These are phyloP conservation scores for Acronicta alni DNA, from an alignment of 2,888 invertebrate genomes.

Conservation along the genomic window DNA sequence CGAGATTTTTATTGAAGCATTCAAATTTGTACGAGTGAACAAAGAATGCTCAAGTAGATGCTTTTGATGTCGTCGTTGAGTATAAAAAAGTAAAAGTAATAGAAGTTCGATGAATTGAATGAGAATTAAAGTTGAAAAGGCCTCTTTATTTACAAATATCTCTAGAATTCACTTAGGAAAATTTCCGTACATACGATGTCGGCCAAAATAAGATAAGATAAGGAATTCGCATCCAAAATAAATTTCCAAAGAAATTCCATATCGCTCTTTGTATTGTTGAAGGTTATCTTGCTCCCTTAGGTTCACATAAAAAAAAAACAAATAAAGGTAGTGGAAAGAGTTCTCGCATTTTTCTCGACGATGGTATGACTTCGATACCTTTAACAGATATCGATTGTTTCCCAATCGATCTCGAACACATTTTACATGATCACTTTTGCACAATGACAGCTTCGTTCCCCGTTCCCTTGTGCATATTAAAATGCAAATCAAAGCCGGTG, in stretches of 20 bases:
- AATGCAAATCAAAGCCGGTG: slow-evolving; percentile 83
- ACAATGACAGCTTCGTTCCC: slow-evolving; percentile 79
- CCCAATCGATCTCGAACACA: slow-evolving; percentile 46
- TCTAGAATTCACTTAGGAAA: slow-evolving; percentile 38
- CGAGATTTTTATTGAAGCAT: slow-evolving; percentile 8
- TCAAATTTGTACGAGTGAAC: slow-evolving; percentile 15
- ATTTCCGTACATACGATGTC: slow-evolving; percentile 37
- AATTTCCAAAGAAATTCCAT: slow-evolving; percentile 61
- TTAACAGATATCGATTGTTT: slow-evolving; percentile 56
- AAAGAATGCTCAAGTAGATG: neutral
- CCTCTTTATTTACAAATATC: slow-evolving; percentile 23
- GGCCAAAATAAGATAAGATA: slow-evolving; percentile 45
- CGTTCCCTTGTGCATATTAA: slow-evolving; percentile 84
- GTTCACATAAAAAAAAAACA: slow-evolving; percentile 58
- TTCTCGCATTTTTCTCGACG: slow-evolving; percentile 44
- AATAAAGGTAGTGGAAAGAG: slow-evolving; percentile 55
- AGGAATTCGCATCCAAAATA: slow-evolving; percentile 59
- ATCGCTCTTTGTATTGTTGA: slow-evolving; percentile 62
- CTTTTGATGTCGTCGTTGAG: slow-evolving; percentile 3
- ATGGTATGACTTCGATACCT: slow-evolving; percentile 40
- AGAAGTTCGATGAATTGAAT: slow-evolving; percentile 1
- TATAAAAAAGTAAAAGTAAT: neutral
- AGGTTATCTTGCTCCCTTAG: slow-evolving; percentile 59
- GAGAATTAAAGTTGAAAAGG: slow-evolving; percentile 9
- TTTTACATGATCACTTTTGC: slow-evolving; percentile 63